phyloP scores from a whole-genome alignment of 2,113 vertebrate genomes.

The Toxostoma redivivum region DNA sequence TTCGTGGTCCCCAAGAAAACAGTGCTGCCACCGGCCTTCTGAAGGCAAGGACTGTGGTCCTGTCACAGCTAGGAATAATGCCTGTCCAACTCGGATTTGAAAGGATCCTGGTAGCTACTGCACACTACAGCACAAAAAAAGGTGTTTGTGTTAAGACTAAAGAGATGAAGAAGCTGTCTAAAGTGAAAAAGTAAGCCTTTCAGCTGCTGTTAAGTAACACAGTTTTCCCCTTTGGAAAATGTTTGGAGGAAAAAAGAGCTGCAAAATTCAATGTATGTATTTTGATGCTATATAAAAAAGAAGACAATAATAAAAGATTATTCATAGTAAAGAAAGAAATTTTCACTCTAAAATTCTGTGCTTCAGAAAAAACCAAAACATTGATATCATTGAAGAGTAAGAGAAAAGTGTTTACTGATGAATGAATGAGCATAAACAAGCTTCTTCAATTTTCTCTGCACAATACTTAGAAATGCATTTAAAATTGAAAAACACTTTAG shows the following conservation, averaged over 20 bases:
- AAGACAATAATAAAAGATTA: background rate
- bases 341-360: background rate
- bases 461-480: background rate
- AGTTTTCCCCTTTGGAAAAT: background rate
- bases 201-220: background rate
- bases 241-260: background rate
- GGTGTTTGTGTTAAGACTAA: background rate
- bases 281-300: background rate
- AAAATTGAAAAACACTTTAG: background rate
- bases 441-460: background rate
- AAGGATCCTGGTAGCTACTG: background rate
- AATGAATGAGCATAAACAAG: background rate
- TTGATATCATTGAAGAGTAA: background rate
- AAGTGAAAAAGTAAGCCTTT: background rate
- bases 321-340: background rate
- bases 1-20: background rate
- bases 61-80: background rate
- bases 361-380: background rate
- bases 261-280: background rate
- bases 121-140: background rate
- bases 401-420: background rate
- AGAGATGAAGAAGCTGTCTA: background rate
- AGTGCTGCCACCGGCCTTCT: background rate
- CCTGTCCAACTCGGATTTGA: background rate
- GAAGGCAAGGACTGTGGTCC: background rate